Evolutionary conservation across 2,113 vertebrate genomes (phyloP), one percentile per base, ranked within the genome.

Genomic region (Mohoua ochrocephala): DNA sequence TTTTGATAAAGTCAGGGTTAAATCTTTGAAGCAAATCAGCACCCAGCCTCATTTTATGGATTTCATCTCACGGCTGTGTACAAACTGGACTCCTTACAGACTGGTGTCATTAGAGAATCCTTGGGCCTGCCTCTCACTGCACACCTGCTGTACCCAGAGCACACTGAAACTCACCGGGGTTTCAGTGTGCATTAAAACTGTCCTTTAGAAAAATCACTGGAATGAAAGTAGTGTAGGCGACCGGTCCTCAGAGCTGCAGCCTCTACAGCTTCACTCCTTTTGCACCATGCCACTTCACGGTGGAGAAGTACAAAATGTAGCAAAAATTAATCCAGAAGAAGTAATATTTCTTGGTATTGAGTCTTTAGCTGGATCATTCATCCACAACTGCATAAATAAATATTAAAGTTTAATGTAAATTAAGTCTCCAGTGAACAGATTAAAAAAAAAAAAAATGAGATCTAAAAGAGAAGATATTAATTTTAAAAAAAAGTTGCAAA

Each of bases 121-220:
- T 15, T n/a, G 28, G 9, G 17, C 41, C 39, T 76, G 17, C 10
- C 54, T 84, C 26, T 28, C 65, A 11, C 22, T 41, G 39, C 15
- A 56, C 42, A n/a, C 7, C 11, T 30, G 3, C 16, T 0, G 0
- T 6, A 59, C 19, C 20, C 27, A 64, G 30, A 44, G 17, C 9
- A 12, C 53, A 22, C 14, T 42, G 44, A 33, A 37, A 52, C 3
- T 44, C 33, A 3, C 18, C 44, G 1, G 15, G 7, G 15, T 33
- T 65, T 52, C 73, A 69, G 21, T 19, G 30, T 3, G 2, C 33
- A 20, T 30, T 24, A 52, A 60, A 80, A 47, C 4, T 45, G 12
- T 10, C 30, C 27, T 47, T 11, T 15, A 39, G 15, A 44, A 63
- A 86, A 83, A 63, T 8, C 33, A 8, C 8, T 33, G 57, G 39